Conservation (phyloP, 2,113 vertebrate genomes). For the Apteryx mantelli region DNA sequence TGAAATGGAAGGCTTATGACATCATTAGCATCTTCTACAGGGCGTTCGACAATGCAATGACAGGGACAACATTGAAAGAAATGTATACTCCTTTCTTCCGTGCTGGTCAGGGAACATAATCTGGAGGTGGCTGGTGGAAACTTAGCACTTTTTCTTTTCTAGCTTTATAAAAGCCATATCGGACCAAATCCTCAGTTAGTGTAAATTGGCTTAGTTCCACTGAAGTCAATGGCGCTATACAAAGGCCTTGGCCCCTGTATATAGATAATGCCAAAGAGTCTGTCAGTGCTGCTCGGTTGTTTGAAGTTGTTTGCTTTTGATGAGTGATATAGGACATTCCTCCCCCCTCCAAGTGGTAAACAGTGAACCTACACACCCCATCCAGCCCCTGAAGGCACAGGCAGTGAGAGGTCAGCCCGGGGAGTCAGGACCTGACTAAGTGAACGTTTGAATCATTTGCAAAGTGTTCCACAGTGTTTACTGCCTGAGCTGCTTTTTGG, state of each 20-base stretch:
- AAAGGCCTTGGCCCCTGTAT: not conserved
- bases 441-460: not conserved
- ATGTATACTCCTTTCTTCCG: not conserved
- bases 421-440: not conserved
- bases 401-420: not conserved
- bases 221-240: not conserved
- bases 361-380: not conserved
- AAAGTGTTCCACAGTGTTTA: not conserved
- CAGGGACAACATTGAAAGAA: not conserved
- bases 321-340: not conserved
- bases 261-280: not conserved
- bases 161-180: not conserved
- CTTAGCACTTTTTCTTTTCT: fast-evolving
- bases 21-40: not conserved
- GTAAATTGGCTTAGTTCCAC: not conserved
- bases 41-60: not conserved
- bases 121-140: not conserved
- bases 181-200: not conserved
- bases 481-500: not conserved
- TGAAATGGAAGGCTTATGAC: not conserved
- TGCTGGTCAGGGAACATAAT: not conserved
- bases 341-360: not conserved
- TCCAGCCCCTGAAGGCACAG: not conserved
- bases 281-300: not conserved
- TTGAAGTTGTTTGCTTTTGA: not conserved